These are phyloP conservation scores for Elegia similella DNA, from an alignment of 2,888 invertebrate species.

Conservation along the genomic window DNA sequence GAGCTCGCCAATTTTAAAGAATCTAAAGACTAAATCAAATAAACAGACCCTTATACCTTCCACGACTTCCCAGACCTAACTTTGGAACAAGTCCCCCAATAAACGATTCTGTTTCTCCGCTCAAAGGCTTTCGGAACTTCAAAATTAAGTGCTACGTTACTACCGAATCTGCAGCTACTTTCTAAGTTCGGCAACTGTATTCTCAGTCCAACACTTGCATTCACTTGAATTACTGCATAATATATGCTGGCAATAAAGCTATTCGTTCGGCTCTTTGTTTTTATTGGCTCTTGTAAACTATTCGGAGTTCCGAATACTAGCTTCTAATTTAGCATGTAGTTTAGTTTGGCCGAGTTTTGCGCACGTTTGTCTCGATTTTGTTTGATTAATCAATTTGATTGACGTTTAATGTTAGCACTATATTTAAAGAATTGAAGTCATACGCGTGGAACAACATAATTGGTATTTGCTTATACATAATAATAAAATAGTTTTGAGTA, in stretches of 20 bases:
- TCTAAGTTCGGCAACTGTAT: slow-evolving; percentile 15
- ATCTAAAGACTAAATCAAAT: no score
- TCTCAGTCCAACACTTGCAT: slow-evolving; percentile 58
- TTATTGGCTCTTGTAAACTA: slow-evolving; percentile 59
- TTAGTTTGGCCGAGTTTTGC: slow-evolving; percentile 22
- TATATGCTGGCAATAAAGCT: slow-evolving; percentile 61
- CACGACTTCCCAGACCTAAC: neutral
- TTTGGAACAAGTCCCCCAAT: slow-evolving; percentile 3
- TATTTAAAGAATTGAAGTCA: no score
- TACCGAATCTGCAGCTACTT: slow-evolving; percentile 10
- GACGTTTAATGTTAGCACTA: no score
- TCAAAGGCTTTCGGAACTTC: slow-evolving; percentile 12
- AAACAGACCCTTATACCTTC: neutral
- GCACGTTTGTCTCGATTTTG: slow-evolving; percentile 5
- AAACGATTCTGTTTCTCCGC: slow-evolving; percentile 7
- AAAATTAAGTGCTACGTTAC: slow-evolving; percentile 10
- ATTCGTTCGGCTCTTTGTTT: slow-evolving; percentile 54
- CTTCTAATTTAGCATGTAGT: slow-evolving; percentile 26
- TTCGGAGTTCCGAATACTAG: slow-evolving; percentile 34
- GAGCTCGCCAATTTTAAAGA: no score
- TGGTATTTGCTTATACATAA: no score
- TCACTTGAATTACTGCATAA: slow-evolving; percentile 65
- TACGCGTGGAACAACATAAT: no score
- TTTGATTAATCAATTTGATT: neutral
- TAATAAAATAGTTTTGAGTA: no score